A percentile compares a stretch with the other conserved stretches of the same genome.
Evolutionary conservation across 2,113 vertebrate genomes (phyloP).

Genomic region (Regulus satrapa): DNA sequence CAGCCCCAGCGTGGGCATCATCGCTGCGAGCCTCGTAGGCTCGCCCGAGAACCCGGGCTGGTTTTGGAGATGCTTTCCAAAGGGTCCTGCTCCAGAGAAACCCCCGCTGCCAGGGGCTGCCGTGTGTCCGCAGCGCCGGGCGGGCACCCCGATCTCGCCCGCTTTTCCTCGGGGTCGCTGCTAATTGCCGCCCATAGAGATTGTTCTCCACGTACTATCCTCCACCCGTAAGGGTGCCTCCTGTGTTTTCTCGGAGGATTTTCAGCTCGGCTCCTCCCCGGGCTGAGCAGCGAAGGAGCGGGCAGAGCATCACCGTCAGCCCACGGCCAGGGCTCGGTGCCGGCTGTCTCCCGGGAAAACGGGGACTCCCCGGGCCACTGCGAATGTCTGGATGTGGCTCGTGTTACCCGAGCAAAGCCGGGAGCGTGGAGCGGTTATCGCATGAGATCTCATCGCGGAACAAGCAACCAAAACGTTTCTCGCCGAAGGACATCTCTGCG

Average conservation of each 20-base stretch:
- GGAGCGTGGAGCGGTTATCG: background rate
- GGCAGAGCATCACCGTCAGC: background rate
- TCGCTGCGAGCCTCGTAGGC: background rate
- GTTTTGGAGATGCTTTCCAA: background rate
- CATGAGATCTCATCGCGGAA: accelerated
- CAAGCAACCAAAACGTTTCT: background rate
- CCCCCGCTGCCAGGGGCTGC: background rate
- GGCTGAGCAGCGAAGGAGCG: background rate
- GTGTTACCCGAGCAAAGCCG: background rate
- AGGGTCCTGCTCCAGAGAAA: background rate
- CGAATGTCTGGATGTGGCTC: accelerated
- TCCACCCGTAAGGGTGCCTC: background rate
- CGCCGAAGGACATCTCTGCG: no score
- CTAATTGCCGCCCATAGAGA: background rate
- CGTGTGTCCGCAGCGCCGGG: accelerated
- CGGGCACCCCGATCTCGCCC: accelerated
- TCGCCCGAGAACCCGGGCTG: background rate
- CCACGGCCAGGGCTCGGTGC: background rate
- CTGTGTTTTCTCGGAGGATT: background rate
- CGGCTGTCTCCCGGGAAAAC: accelerated
- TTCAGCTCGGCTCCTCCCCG: background rate
- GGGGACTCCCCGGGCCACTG: background rate
- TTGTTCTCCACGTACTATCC: background rate
- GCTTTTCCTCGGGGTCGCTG: background rate
- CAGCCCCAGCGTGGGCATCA: background rate